A percentile compares a stretch with the other conserved stretches of the same genome.
These are phyloP conservation scores for Cynoglossus semilaevis DNA, from an alignment of 2,113 vertebrate species.

Conservation along the genomic window DNA sequence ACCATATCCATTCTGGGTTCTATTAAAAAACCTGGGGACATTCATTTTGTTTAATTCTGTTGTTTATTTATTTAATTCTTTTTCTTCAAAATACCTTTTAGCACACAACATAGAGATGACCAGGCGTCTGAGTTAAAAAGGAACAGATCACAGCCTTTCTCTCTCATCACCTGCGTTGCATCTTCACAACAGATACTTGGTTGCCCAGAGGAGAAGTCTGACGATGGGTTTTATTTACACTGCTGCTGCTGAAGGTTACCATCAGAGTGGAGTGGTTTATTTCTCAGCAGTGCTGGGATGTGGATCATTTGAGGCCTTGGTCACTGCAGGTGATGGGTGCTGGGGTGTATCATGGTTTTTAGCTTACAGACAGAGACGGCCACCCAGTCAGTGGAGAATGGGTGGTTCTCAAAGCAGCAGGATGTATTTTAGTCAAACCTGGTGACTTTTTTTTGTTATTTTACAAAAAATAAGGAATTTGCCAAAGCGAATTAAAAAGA, in stretches of 20 bases:
- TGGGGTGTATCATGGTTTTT: constrained; percentile 28
- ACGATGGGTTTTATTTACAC: background rate
- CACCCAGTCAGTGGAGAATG: constrained; percentile 35
- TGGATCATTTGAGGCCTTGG: constrained; percentile 9
- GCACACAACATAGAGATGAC: constrained; percentile 38
- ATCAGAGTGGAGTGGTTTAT: background rate
- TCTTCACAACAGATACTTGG: constrained; percentile 13
- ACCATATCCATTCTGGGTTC: too few relatives aligned
- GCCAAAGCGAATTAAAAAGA: background rate
- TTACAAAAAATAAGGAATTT: constrained; percentile 1
- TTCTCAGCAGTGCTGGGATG: constrained; percentile 7
- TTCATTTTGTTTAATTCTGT: too few relatives aligned
- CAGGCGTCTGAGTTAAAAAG: constrained; percentile 17
- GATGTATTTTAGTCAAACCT: constrained; percentile 9
- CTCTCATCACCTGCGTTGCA: constrained; percentile 50
- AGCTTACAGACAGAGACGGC: constrained; percentile 20
- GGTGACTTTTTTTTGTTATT: background rate
- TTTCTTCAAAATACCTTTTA: constrained; percentile 37
- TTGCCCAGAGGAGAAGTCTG: background rate
- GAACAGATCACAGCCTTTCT: constrained; percentile 26
- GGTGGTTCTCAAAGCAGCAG: constrained; percentile 24
- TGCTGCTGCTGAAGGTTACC: background rate
- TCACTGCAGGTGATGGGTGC: constrained; percentile 34
- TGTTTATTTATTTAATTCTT: background rate
- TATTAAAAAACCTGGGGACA: too few relatives aligned